Evolutionary conservation across 2,888 invertebrate genomes (phyloP).

Genomic region (Drosophila trichaetosa): DNA sequence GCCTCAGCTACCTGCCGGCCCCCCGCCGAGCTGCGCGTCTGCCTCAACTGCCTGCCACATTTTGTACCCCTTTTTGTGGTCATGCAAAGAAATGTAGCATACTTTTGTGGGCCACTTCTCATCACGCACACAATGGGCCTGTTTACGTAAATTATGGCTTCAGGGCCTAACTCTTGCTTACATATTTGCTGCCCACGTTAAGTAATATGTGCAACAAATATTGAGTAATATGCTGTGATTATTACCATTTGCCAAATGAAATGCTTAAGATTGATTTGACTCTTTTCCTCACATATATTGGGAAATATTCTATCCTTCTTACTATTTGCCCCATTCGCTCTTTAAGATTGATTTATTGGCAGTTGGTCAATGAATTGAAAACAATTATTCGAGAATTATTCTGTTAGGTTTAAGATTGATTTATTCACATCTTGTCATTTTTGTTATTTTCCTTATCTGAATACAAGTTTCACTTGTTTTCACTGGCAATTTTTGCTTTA

Average conservation of each 20-base stretch:
- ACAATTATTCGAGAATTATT: background rate
- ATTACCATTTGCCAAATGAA: background rate
- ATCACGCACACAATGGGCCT: constrained; percentile 30
- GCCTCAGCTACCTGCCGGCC: constrained; percentile 20
- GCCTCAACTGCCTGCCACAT: constrained; percentile 22
- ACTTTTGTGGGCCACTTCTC: constrained; percentile 55
- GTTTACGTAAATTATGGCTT: constrained; percentile 11
- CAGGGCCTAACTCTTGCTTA: background rate
- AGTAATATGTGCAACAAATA: background rate
- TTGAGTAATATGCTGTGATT: background rate
- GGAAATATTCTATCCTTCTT: background rate
- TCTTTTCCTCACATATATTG: background rate
- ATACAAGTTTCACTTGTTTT: background rate
- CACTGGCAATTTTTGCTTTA: background rate
- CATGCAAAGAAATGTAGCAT: constrained; percentile 58
- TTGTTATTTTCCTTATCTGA: background rate
- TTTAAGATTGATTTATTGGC: background rate
- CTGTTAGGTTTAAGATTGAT: background rate
- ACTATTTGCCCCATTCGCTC: background rate
- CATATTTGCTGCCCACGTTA: background rate
- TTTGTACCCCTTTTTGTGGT: constrained; percentile 30
- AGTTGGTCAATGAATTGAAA: background rate
- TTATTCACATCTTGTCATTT: background rate
- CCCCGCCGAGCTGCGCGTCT: background rate
- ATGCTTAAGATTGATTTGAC: background rate